Evolutionary conservation across 2,888 invertebrate genomes (phyloP).

Genomic region (Melieria crassipennis): DNA sequence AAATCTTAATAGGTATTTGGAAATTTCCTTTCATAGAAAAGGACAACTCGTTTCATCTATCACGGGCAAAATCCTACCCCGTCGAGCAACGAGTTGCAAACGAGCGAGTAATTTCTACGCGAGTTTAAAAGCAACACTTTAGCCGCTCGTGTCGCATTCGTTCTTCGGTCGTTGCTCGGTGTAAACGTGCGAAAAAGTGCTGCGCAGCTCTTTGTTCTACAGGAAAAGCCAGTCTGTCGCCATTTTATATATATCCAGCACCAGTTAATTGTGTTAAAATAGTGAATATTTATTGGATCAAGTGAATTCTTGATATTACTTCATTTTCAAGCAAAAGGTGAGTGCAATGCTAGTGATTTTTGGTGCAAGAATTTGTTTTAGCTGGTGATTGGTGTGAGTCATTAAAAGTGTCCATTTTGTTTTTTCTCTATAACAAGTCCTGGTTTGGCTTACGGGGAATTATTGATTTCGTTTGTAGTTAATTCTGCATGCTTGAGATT

Average conservation of each 20-base stretch:
- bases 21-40: too few species aligned
- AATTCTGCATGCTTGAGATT: too few species aligned
- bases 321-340: slow-evolving; percentile 6
- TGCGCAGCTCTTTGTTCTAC: slow-evolving; percentile 9
- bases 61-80: too few species aligned
- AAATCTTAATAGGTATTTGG: too few species aligned
- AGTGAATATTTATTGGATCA: slow-evolving; percentile 1
- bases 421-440: slow-evolving; percentile 5
- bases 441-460: too few species aligned
- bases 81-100: not conserved
- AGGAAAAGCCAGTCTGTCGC: slow-evolving; percentile 13
- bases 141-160: slow-evolving; percentile 22
- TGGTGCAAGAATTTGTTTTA: not conserved
- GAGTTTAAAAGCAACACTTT: not conserved
- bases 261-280: not conserved
- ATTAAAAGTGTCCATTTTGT: slow-evolving; percentile 5
- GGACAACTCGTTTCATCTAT: too few species aligned
- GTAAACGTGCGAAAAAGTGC: slow-evolving; percentile 7
- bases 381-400: not conserved
- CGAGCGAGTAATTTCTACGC: not conserved
- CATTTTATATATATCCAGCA: slow-evolving; percentile 20
- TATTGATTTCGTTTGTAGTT: too few species aligned
- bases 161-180: slow-evolving; percentile 28
- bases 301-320: not conserved
- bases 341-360: not conserved